Base-by-base conservation (phyloP, 2,113 vertebrate species). In the Todiramphus chloris region DNA sequence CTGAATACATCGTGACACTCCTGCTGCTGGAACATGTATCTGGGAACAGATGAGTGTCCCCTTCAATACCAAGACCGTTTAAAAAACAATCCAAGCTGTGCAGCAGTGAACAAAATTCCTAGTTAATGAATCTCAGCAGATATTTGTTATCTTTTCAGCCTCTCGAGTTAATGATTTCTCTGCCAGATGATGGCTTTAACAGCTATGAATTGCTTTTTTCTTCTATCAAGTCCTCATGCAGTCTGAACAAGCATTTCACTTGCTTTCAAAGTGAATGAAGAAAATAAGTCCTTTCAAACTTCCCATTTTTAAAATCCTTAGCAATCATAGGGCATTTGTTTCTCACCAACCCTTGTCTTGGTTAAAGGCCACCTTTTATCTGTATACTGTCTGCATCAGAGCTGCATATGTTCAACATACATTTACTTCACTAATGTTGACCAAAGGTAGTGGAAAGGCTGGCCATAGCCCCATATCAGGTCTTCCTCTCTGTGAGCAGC, bases 391-490 rank as follows among this genome's bases (percentile, higher is more conserved):
- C 19, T 14, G 9, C 13, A 20, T n/a, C n/a, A 53, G 23, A 72
- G 18, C 30, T 48, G 11, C 21, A 5, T 1, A 0, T 7, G 2
- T 73, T 33, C 80, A 67, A 39, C 3, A 6, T 27, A 24, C 8
- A 5, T 74, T 91, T 74, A 28, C 18, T 50, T 17, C 8, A 27
- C 24, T 35, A 27, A 60, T 0, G 0, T 24, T 62, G 12, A n/a
- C 76, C 48, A 21, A 73, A 75, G 10, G 62, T 3, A 46, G 23
- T 28, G 30, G 41, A 63, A 87, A 58, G 19, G 33, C 35, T 81
- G 46, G 11, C 15, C 23, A 10, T 37, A 25, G 13, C 6, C 21
- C 4, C 0, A 0, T 56, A 43, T 6, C 1, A 1, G 30, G 6
- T 30, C 13, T 50, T 83, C 5, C 9, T 73, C 4, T 18, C 28